Conservation (phyloP, 2,797 vertebrate genomes). For the Characodon lateralis region DNA sequence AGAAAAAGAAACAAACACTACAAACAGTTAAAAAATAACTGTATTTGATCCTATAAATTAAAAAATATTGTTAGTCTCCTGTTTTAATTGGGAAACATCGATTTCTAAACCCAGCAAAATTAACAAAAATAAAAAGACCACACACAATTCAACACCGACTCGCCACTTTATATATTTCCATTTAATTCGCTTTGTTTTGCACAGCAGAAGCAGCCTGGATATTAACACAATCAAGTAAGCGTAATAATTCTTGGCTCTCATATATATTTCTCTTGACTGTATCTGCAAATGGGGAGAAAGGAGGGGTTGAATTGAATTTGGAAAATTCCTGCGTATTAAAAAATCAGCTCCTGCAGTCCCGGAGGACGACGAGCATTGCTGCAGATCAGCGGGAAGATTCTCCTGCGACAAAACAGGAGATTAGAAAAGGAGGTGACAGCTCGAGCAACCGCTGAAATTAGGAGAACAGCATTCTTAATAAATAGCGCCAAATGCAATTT, state of each 20-base stretch:
- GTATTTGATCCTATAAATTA: not conserved
- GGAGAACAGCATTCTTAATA: not conserved
- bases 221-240: conserved; percentile 17
- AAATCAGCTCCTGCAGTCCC: conserved; percentile 24
- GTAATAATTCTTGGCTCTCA: conserved; percentile 11
- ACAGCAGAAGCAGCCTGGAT: conserved; percentile 11
- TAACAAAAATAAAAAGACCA: not conserved
- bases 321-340: conserved; percentile 57
- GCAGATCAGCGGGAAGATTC: conserved; percentile 46
- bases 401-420: conserved; percentile 44
- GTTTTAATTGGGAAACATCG: not conserved
- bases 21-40: not conserved
- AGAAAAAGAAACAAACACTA: not conserved
- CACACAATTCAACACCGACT: not conserved
- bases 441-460: conserved; percentile 11
- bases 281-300: conserved; percentile 30
- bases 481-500: not conserved
- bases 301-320: conserved; percentile 35
- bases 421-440: conserved; percentile 29
- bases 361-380: conserved; percentile 27
- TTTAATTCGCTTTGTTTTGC: conserved; percentile 22
- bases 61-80: not conserved
- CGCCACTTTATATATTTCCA: not conserved
- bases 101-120: not conserved
- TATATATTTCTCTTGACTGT: conserved; percentile 34